Evolutionary conservation across 2,888 invertebrate species (phyloP).

Genomic region (Eristalis arbustorum): DNA sequence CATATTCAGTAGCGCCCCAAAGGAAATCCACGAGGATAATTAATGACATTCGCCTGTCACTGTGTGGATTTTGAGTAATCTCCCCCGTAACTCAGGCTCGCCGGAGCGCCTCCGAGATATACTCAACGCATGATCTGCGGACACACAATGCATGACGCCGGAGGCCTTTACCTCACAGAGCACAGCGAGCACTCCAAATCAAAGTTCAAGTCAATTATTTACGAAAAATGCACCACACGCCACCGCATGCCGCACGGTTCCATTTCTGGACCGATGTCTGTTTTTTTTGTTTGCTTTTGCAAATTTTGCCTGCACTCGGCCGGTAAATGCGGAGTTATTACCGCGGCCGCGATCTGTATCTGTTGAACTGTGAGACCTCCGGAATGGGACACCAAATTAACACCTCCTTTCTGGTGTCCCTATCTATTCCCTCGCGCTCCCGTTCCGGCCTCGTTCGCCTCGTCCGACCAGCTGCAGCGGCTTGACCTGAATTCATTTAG

Average conservation of each 20-base stretch:
- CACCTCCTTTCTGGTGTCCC: constrained; percentile 54
- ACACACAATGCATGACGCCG: constrained; percentile 40
- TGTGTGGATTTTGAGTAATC: constrained; percentile 65
- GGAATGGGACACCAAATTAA: constrained; percentile 67
- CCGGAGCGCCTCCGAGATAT: constrained; percentile 29
- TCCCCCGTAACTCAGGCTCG: constrained; percentile 43
- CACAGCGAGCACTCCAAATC: constrained; percentile 60
- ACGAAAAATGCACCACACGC: constrained; percentile 28
- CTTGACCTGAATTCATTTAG: constrained; percentile 59
- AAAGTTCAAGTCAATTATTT: constrained; percentile 71
- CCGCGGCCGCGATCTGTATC: constrained; percentile 43
- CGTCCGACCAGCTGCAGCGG: neutral
- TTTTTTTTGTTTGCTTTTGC: neutral
- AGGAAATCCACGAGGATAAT: constrained; percentile 67
- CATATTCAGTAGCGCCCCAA: constrained; percentile 70
- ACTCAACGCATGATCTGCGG: constrained; percentile 68
- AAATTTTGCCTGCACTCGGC: neutral
- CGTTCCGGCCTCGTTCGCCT: constrained; percentile 37
- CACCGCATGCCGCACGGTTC: constrained; percentile 41
- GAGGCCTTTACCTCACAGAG: constrained; percentile 30
- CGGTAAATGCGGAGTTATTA: constrained; percentile 57
- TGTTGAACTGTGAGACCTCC: constrained; percentile 55
- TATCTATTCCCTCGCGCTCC: constrained; percentile 9
- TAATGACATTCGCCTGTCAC: constrained; percentile 70
- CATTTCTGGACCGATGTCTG: constrained; percentile 42